A percentile compares a stretch with the other conserved stretches of the same genome.
Conservation (phyloP, 2,797 vertebrate species). For the Sebastes taczanowskii region DNA sequence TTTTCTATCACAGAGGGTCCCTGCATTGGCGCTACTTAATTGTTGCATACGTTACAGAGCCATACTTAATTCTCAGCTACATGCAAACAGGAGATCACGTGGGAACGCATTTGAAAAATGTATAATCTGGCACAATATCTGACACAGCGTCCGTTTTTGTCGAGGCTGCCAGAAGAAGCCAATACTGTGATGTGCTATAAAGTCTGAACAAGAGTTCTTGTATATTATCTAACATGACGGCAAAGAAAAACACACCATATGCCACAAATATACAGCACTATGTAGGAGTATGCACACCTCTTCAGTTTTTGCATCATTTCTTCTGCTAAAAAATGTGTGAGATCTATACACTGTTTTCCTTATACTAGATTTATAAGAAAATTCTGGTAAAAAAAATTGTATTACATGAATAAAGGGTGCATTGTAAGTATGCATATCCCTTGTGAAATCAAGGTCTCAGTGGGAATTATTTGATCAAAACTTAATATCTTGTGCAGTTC, state of each 20-base stretch:
- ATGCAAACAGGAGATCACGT: slow-evolving; percentile 39
- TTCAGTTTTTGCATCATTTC: background rate
- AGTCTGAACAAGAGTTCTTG: slow-evolving; percentile 6
- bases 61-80: slow-evolving; percentile 35
- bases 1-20: slow-evolving; percentile 66
- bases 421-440: background rate
- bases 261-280: background rate
- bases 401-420: background rate
- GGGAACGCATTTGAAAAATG: slow-evolving; percentile 27
- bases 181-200: background rate
- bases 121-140: slow-evolving; percentile 21
- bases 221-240: background rate
- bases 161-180: slow-evolving; percentile 4
- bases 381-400: background rate
- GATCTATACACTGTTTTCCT: background rate
- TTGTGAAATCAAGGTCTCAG: background rate
- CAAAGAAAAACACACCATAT: background rate
- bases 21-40: slow-evolving; percentile 47
- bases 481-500: slow-evolving; percentile 7
- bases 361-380: background rate
- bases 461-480: slow-evolving; percentile 13
- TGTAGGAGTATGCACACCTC: background rate
- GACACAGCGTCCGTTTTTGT: slow-evolving; percentile 18
- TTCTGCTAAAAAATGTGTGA: background rate
- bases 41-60: slow-evolving; percentile 63